phyloP scores from a whole-genome alignment of 2,113 vertebrate species.

The Phoxinus phoxinus region DNA sequence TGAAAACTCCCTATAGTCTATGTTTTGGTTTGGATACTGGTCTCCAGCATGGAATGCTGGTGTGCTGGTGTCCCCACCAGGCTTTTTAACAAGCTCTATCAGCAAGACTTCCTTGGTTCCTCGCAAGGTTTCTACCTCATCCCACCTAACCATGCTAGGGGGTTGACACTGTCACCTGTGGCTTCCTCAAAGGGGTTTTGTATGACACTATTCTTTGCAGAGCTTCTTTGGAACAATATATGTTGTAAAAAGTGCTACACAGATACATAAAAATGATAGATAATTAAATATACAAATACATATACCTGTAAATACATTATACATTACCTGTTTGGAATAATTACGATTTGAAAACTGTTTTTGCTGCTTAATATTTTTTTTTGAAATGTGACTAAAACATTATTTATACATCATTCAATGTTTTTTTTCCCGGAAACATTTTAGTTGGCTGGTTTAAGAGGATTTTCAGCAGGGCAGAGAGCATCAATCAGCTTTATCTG shows the following conservation, averaged over 20 bases:
- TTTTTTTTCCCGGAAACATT: too few relatives aligned
- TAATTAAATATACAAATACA: neutral
- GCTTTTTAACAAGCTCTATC: constrained; percentile 31
- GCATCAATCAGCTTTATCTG: too few relatives aligned
- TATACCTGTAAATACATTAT: neutral
- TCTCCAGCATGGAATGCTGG: neutral
- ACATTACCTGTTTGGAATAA: too few relatives aligned
- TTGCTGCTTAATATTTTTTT: too few relatives aligned
- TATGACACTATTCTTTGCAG: neutral
- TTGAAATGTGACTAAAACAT: too few relatives aligned
- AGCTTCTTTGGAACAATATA: neutral
- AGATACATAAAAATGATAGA: neutral
- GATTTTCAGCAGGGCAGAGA: too few relatives aligned
- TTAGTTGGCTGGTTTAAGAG: too few relatives aligned
- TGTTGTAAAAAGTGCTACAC: neutral
- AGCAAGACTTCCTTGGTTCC: constrained; percentile 23
- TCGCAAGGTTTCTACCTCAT: constrained; percentile 9
- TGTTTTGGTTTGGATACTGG: constrained; percentile 1
- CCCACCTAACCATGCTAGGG: neutral
- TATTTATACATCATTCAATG: too few relatives aligned
- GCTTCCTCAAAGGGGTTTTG: neutral
- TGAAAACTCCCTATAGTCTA: constrained; percentile 11
- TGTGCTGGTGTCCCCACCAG: constrained; percentile 16
- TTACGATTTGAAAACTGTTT: too few relatives aligned
- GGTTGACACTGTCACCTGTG: constrained; percentile 9